phyloP scores from a whole-genome alignment of 2,113 vertebrate species.

The Oostethus manadensis region DNA sequence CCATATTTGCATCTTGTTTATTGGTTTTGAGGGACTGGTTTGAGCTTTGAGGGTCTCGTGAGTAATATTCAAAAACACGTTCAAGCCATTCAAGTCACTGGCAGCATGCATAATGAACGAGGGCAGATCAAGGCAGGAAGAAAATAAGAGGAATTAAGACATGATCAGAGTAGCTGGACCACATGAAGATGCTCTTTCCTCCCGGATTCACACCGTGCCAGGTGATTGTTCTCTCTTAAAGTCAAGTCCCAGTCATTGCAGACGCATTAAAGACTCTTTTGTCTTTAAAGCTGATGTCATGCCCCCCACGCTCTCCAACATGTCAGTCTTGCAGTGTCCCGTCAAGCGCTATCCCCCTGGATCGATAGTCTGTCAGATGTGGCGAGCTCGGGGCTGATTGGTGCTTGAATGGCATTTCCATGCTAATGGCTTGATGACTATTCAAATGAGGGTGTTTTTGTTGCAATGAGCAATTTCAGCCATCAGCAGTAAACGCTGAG shows the following conservation, averaged over 20 bases:
- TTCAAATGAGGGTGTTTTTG: conserved; percentile 32
- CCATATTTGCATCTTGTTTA: not conserved
- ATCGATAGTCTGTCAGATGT: conserved; percentile 61
- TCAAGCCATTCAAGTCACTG: conserved; percentile 17
- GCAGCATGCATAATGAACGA: conserved; percentile 45
- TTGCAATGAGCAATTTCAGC: conserved; percentile 45
- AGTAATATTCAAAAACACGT: conserved; percentile 57
- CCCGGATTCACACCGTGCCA: conserved; percentile 23
- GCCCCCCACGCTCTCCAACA: conserved; percentile 34
- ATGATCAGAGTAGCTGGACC: conserved; percentile 27
- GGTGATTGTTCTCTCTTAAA: conserved; percentile 50
- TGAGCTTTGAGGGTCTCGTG: conserved; percentile 36
- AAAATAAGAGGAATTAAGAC: conserved; percentile 5
- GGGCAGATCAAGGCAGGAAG: conserved; percentile 16
- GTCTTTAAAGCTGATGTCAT: conserved; percentile 41
- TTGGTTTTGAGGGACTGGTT: conserved; percentile 2
- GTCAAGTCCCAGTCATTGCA: conserved; percentile 29
- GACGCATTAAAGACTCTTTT: conserved; percentile 1
- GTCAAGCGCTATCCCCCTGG: conserved; percentile 37
- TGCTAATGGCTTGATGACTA: conserved; percentile 42
- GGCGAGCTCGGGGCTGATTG: conserved; percentile 29
- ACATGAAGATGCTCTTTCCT: conserved; percentile 29
- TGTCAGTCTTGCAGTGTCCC: conserved; percentile 35
- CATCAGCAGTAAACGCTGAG: conserved; percentile 53
- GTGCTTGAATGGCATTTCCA: conserved; percentile 6